These are phyloP conservation scores for Athetis lepigone DNA, from an alignment of 2,888 invertebrate genomes.

Conservation along the genomic window DNA sequence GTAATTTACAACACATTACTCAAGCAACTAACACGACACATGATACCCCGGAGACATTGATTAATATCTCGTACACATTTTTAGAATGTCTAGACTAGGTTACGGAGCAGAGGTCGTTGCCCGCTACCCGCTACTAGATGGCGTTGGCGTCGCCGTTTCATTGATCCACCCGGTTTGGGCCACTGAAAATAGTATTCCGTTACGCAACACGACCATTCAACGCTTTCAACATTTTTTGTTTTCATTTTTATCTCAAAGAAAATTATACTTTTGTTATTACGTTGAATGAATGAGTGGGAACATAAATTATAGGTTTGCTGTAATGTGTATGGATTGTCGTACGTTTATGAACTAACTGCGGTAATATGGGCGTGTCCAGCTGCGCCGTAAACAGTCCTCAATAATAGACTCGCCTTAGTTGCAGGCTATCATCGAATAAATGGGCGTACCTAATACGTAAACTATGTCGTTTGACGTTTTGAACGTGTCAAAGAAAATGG, in stretches of 20 bases:
- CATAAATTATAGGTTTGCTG: constrained; percentile 41
- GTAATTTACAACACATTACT: constrained; percentile 27
- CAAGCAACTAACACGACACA: constrained; percentile 54
- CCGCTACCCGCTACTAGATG: constrained; percentile 74
- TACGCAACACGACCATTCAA: constrained; percentile 64
- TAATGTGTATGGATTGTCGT: constrained; percentile 27
- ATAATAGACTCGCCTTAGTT: constrained; percentile 38
- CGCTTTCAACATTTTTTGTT: constrained; percentile 53
- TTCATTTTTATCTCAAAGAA: constrained; percentile 44
- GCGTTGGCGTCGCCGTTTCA: constrained; percentile 73
- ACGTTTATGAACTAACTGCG: constrained; percentile 31
- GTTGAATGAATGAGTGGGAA: constrained; percentile 42
- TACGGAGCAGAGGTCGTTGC: constrained; percentile 66
- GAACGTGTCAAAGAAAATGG: constrained; percentile 17
- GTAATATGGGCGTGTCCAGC: constrained; percentile 48
- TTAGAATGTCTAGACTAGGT: constrained; percentile 64
- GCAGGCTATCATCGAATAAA: constrained; percentile 21
- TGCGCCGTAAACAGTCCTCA: constrained; percentile 29
- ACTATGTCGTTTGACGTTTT: constrained; percentile 9
- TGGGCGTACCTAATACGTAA: constrained; percentile 9
- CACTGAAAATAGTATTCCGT: constrained; percentile 76
- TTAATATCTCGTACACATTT: constrained; percentile 56
- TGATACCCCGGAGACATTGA: constrained; percentile 60
- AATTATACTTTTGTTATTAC: constrained; percentile 31
- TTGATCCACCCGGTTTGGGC: constrained; percentile 77